Conservation (phyloP, 2,113 vertebrate genomes). For the Machaerirhynchus nigripectus region DNA sequence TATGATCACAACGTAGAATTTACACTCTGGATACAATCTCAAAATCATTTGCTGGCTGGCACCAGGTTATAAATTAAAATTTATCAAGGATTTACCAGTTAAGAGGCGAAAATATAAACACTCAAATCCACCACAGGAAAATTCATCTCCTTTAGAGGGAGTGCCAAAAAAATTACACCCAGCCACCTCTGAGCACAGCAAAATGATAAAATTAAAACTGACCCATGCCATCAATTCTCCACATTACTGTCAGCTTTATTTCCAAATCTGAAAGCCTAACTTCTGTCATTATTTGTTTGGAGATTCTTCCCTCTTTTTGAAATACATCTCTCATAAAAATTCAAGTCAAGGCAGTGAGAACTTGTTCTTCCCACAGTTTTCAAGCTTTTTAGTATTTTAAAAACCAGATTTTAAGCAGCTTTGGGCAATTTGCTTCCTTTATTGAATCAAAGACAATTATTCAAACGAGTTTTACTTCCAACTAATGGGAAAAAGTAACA, state of each 20-base stretch:
- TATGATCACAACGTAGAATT: neutral
- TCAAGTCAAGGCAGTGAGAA: neutral
- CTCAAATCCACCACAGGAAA: neutral
- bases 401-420: neutral
- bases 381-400: neutral
- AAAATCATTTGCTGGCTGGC: neutral
- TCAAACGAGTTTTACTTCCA: neutral
- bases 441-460: neutral
- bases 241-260: neutral
- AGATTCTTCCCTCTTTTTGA: rapidly evolving
- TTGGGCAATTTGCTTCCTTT: neutral
- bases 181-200: neutral
- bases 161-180: neutral
- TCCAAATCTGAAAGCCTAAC: neutral
- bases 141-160: neutral
- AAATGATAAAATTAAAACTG: neutral
- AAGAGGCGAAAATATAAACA: neutral
- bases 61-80: neutral
- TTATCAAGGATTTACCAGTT: neutral
- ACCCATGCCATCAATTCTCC: neutral
- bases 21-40: neutral
- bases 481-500: neutral
- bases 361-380: neutral
- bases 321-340: neutral
- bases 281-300: neutral